A percentile compares a stretch with the other conserved stretches of the same genome.
Evolutionary conservation across 35 echinoderm and acorn worm genomes (phyloP).

Genomic region (Apostichopus japonicus): DNA sequence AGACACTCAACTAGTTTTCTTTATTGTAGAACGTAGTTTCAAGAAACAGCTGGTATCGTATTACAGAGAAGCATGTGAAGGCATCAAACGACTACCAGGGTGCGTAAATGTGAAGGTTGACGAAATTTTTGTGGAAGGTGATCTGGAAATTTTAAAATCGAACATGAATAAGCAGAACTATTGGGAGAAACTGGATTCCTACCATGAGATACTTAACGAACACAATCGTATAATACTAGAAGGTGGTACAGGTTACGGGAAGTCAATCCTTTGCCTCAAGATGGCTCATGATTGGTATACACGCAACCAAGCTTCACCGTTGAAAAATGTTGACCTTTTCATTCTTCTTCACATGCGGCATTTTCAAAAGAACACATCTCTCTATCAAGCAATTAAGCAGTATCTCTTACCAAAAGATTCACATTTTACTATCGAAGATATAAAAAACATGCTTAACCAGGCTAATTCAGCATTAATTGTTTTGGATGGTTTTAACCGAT

Average conservation of each 20-base stretch:
- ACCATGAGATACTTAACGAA: neutral
- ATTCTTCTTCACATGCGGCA: neutral
- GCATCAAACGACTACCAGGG: neutral
- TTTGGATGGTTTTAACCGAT: slow-evolving; percentile 6
- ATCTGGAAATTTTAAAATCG: neutral
- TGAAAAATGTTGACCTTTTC: slow-evolving; percentile 29
- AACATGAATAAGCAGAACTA: neutral
- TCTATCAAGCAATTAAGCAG: neutral
- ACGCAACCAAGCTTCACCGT: neutral
- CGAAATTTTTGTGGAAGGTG: neutral
- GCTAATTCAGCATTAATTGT: neutral
- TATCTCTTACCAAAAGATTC: slow-evolving; percentile 14
- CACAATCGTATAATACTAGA: neutral
- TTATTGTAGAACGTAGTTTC: neutral
- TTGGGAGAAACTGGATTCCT: slow-evolving; percentile 7
- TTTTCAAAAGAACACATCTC: neutral
- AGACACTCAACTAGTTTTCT: too few relatives aligned
- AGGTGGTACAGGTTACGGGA: slow-evolving; percentile 10
- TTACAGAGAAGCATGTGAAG: neutral
- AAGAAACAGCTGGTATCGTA: neutral
- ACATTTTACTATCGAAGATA: neutral
- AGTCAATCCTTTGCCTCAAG: slow-evolving; percentile 8
- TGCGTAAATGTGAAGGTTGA: neutral
- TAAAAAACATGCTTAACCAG: neutral
- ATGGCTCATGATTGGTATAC: slow-evolving; percentile 14